phyloP scores from a whole-genome alignment of 2,797 vertebrate species.

The Argyrosomus regius region DNA sequence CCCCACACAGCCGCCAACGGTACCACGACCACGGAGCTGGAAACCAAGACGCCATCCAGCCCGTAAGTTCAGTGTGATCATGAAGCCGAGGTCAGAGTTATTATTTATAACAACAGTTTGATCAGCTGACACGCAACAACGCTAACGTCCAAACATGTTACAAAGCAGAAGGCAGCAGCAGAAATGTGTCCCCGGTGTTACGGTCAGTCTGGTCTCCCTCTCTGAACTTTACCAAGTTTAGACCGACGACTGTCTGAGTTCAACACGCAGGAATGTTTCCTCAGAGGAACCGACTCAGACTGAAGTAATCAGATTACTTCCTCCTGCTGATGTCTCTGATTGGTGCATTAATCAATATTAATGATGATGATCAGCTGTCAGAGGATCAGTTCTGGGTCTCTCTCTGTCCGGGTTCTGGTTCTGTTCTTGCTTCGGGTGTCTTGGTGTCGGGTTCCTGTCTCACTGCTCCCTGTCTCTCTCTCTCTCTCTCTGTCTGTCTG shows the following conservation, averaged over 20 bases:
- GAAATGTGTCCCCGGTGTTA: background rate
- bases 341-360: no score
- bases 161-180: background rate
- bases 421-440: conserved; percentile 14
- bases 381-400: background rate
- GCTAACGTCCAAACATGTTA: background rate
- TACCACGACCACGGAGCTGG: conserved; percentile 34
- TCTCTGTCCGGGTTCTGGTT: conserved; percentile 4
- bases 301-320: no score
- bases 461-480: conserved; percentile 4
- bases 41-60: conserved; percentile 28
- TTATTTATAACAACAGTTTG: no score
- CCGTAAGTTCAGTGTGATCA: conserved; percentile 61
- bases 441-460: conserved; percentile 50
- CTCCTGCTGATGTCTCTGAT: no score
- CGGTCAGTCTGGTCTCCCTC: background rate
- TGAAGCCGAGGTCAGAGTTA: no score
- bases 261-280: conserved; percentile 61
- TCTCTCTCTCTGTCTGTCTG: background rate
- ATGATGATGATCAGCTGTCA: no score
- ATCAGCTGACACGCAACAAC: no score
- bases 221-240: conserved; percentile 64
- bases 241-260: conserved; percentile 47
- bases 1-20: conserved; percentile 44
- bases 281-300: conserved; percentile 7